Percentiles rank a stretch among this genome's conserved stretches.
Conservation (phyloP, 2,113 vertebrate species). For the Eurystomus gularis region DNA sequence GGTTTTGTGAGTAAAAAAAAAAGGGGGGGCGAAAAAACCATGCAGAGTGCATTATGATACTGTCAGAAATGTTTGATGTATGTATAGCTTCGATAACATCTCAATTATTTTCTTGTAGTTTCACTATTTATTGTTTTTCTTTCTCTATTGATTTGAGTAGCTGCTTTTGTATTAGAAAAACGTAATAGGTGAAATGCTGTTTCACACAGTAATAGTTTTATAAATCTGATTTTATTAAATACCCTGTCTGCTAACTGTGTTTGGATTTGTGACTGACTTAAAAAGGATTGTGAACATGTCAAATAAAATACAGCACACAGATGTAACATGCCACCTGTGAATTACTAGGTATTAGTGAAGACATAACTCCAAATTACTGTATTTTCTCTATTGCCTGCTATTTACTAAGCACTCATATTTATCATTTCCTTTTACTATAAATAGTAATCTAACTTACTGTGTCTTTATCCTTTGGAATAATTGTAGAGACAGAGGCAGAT, state of each 20-base stretch:
- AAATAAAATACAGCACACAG: conserved; percentile 32
- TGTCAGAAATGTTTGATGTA: neutral
- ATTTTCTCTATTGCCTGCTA: conserved; percentile 13
- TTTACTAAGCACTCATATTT: conserved; percentile 3
- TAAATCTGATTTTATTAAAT: conserved; percentile 41
- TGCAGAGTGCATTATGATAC: neutral
- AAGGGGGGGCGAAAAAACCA: neutral
- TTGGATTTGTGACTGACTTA: conserved; percentile 50
- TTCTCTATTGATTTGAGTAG: conserved; percentile 10
- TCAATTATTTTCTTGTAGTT: conserved; percentile 8
- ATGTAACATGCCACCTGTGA: conserved; percentile 50
- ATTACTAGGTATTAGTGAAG: conserved; percentile 47
- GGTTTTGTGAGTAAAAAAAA: neutral
- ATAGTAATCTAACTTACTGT: conserved; percentile 10
- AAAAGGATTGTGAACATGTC: conserved; percentile 42
- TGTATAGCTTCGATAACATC: neutral
- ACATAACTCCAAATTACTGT: conserved; percentile 48
- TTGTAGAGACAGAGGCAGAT: neutral
- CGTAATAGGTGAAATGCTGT: neutral
- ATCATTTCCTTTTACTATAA: conserved; percentile 33
- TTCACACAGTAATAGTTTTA: conserved; percentile 34
- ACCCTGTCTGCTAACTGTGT: conserved; percentile 37
- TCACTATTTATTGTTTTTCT: conserved; percentile 4
- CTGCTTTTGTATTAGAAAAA: conserved; percentile 4
- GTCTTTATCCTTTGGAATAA: conserved; percentile 1